Percentiles rank a stretch among this genome's conserved stretches.
Evolutionary conservation across 2,113 vertebrate genomes (phyloP).

Genomic region (Orthonyx spaldingii): DNA sequence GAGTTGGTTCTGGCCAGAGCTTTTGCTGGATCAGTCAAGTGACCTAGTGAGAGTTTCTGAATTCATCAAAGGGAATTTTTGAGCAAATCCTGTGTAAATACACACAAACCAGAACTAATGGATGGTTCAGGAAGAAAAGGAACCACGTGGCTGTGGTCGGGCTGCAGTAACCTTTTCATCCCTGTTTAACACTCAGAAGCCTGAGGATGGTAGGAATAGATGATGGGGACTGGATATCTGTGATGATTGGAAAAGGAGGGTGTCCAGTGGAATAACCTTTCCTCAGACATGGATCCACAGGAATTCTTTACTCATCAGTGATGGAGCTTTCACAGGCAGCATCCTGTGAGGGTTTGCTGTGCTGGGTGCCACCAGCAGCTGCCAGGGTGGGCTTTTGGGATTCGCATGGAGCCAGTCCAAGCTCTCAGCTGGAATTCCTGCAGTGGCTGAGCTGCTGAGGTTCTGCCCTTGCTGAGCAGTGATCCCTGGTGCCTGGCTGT

Average conservation of each 20-base stretch:
- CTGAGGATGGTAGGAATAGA: neutral
- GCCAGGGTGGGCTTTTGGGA: neutral
- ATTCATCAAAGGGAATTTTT: neutral
- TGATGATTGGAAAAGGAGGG: neutral
- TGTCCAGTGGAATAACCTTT: neutral
- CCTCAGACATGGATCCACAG: neutral
- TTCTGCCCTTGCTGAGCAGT: neutral
- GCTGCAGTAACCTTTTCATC: neutral
- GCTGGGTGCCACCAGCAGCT: neutral
- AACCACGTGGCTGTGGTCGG: rapidly evolving
- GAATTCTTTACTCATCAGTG: neutral
- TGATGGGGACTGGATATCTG: neutral
- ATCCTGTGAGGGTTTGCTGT: neutral
- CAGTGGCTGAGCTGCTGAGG: neutral
- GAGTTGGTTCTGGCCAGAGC: neutral
- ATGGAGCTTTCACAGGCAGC: neutral
- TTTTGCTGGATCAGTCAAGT: neutral
- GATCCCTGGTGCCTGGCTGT: neutral
- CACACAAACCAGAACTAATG: rapidly evolving
- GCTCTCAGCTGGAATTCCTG: rapidly evolving
- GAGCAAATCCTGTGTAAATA: neutral
- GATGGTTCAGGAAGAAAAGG: neutral
- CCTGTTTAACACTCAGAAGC: neutral
- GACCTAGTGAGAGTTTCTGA: neutral
- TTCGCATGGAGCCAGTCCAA: neutral